Evolutionary conservation across 2,888 invertebrate genomes (phyloP).

Genomic region (Amaurobius ferox): DNA sequence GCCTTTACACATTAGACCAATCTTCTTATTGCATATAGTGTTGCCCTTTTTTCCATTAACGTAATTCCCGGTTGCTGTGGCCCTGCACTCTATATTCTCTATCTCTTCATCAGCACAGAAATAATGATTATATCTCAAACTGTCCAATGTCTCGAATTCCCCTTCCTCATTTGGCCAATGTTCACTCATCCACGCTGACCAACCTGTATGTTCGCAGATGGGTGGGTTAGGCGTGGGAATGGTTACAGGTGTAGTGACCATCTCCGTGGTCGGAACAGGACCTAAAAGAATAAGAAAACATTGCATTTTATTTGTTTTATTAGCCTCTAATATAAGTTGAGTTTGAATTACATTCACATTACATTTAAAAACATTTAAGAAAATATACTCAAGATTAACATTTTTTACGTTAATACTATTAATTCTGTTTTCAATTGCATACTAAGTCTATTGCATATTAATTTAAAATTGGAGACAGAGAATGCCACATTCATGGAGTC

Average conservation of each 20-base stretch:
- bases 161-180: slow-evolving; percentile 74
- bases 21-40: slow-evolving; percentile 73
- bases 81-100: slow-evolving; percentile 73
- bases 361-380: too few species aligned
- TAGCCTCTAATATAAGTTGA: too few species aligned
- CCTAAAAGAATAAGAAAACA: neutral
- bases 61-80: slow-evolving; percentile 12
- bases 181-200: slow-evolving; percentile 77
- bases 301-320: neutral
- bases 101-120: slow-evolving; percentile 74
- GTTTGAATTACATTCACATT: too few species aligned
- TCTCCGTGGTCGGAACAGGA: slow-evolving; percentile 27
- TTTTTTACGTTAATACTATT: too few species aligned
- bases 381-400: too few species aligned
- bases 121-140: slow-evolving; percentile 66
- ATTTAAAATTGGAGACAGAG: too few species aligned
- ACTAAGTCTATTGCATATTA: too few species aligned
- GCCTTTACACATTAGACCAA: slow-evolving; percentile 62
- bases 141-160: slow-evolving; percentile 72
- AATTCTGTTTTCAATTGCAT: too few species aligned
- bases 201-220: slow-evolving; percentile 74
- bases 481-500: too few species aligned
- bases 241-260: neutral
- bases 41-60: slow-evolving; percentile 67
- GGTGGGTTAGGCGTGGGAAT: slow-evolving; percentile 29